These are phyloP conservation scores for Microctonus aethiopoides DNA, from an alignment of 2,888 invertebrate genomes.

Conservation along the genomic window DNA sequence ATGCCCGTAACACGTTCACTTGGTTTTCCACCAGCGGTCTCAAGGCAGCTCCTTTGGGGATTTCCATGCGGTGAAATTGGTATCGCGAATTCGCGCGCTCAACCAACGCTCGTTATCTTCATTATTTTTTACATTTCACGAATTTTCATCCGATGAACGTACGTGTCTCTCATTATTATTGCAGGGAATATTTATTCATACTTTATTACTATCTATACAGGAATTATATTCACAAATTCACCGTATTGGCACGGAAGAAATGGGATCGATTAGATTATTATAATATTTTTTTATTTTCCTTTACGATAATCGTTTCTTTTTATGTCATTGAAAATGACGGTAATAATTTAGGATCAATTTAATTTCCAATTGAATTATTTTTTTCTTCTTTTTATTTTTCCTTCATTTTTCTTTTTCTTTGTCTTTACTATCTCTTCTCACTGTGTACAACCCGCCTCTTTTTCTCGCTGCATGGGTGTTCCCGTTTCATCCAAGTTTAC, in stretches of 20 bases:
- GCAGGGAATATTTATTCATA: neutral
- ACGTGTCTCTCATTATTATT: constrained; percentile 2
- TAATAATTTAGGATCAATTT: constrained; percentile 10
- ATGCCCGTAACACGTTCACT: constrained; percentile 2
- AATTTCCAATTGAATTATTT: constrained; percentile 9
- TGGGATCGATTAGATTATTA: constrained; percentile 11
- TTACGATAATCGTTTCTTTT: constrained; percentile 10
- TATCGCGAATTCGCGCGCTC: constrained; percentile 5
- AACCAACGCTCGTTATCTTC: constrained; percentile 23
- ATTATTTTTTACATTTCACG: constrained; percentile 22
- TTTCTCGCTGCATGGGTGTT: constrained; percentile 1
- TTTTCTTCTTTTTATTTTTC: neutral
- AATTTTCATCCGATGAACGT: neutral
- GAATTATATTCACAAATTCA: constrained; percentile 2
- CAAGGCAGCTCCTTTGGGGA: neutral
- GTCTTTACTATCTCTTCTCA: neutral
- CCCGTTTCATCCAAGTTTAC: constrained; percentile 13
- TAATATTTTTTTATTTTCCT: neutral
- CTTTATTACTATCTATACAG: neutral
- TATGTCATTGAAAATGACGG: constrained; percentile 6
- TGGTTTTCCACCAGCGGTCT: neutral
- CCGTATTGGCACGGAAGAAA: neutral
- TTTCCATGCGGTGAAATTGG: constrained; percentile 18
- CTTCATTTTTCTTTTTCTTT: neutral
- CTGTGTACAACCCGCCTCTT: no score